phyloP scores from a whole-genome alignment of 2,113 vertebrate species.

The Candoia aspera region DNA sequence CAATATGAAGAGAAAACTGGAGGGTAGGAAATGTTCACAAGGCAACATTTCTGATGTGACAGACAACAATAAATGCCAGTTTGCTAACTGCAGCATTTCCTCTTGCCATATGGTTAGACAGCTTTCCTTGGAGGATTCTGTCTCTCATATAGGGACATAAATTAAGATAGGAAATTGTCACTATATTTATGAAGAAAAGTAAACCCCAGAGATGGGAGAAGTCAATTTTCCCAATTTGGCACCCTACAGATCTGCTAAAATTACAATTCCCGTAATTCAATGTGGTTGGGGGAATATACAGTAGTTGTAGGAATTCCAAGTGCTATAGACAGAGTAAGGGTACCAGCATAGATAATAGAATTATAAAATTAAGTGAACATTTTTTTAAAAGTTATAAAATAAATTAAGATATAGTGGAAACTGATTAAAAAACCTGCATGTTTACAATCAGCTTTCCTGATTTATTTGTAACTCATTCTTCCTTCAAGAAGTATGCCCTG shows the following conservation, averaged over 20 bases:
- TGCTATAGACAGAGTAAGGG: neutral
- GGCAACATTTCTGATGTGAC: constrained; percentile 3
- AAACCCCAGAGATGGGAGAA: constrained; percentile 66
- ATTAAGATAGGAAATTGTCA: constrained; percentile 64
- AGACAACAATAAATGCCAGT: constrained; percentile 53
- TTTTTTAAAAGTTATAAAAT: neutral
- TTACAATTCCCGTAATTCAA: neutral
- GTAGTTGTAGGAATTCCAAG: neutral
- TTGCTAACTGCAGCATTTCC: constrained; percentile 49
- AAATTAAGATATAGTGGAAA: neutral
- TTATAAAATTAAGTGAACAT: neutral
- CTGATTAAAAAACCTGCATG: neutral
- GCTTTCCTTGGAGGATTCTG: constrained; percentile 58
- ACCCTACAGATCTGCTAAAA: neutral
- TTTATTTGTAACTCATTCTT: neutral
- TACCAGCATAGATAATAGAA: neutral
- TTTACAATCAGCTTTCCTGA: neutral
- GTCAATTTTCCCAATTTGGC: constrained; percentile 33
- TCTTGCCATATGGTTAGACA: constrained; percentile 62
- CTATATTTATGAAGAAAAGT: constrained; percentile 62
- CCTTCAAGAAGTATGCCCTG: neutral
- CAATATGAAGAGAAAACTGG: neutral
- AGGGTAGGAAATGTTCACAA: constrained; percentile 27
- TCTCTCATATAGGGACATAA: constrained; percentile 51
- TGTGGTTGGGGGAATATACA: neutral